A percentile compares a stretch with the other conserved stretches of the same genome.
These are phyloP conservation scores for Hydraecia micacea DNA, from an alignment of 2,888 invertebrate species.

Conservation along the genomic window DNA sequence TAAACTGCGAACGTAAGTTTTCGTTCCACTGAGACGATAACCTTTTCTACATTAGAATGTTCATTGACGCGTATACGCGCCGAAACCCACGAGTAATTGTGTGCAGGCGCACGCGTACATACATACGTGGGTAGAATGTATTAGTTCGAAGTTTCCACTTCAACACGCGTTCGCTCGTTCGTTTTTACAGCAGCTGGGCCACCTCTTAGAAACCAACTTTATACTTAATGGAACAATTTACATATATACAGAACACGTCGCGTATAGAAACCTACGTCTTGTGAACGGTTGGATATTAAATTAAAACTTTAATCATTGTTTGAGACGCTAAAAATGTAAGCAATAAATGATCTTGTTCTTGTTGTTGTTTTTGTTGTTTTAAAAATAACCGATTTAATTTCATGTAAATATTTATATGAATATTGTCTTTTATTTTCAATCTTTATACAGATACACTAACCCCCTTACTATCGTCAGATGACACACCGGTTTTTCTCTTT, in stretches of 20 bases:
- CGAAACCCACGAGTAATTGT: background rate
- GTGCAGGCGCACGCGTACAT: background rate
- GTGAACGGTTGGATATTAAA: too few species aligned
- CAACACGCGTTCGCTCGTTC: background rate
- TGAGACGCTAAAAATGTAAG: too few species aligned
- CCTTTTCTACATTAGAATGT: too few species aligned
- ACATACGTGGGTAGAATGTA: slow-evolving; percentile 3
- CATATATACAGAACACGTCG: slow-evolving; percentile 15
- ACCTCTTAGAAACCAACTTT: slow-evolving; percentile 31
- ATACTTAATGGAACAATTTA: slow-evolving; percentile 37
- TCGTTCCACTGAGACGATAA: background rate
- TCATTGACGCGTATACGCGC: background rate
- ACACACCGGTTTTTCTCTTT: too few species aligned
- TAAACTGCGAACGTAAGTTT: background rate
- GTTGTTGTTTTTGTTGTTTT: too few species aligned
- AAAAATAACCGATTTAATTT: too few species aligned
- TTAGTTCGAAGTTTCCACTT: slow-evolving; percentile 1
- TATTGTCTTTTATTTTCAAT: too few species aligned
- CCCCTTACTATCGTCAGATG: too few species aligned
- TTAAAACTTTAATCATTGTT: too few species aligned
- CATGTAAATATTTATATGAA: too few species aligned
- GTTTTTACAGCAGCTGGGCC: slow-evolving; percentile 18
- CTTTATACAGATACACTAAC: too few species aligned
- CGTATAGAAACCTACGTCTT: background rate
- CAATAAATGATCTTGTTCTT: too few species aligned